Evolutionary conservation across 2,888 invertebrate species (phyloP), one percentile per base, ranked within the genome.

Genomic region (Reticulitermes lucifugus): DNA sequence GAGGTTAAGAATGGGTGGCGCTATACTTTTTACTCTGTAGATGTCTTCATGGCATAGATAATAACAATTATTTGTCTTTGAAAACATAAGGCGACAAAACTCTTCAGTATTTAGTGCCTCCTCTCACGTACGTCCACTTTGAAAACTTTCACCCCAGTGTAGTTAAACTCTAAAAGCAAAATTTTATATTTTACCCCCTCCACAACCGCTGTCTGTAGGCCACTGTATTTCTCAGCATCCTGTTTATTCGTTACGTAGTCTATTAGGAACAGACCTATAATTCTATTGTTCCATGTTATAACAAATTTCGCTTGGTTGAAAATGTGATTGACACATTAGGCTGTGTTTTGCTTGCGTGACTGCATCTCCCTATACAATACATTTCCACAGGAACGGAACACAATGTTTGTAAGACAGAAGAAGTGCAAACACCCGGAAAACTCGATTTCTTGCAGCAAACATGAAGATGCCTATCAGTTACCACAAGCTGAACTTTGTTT

Each of bases 301-400:
- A 65, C 83, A 85, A 79, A 85, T 79, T 85, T 85, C 83, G 85
- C 83, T 85, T 70, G 83, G 83, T 22, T 85, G 73, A 46, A 84
- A 77, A 46, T 79, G 65, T 85, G 85, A 84, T 84, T 59, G 83
- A 79, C 83, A 60, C 51, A 25, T 59, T 35, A 55, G n/a, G 65
- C 25, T 10, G 6, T 3, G 51, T 18, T 25, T 25, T 80, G 80
- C 60, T 80, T 80, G 80, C 80, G 80, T 80, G 80, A 60, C 60
- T 80, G 59, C 35, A 41, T 73, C 35, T 35, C 22, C 41, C 73
- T 41, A 73, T 73, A 35, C 73, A 35, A 73, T 35, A 73, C 41
- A 73, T 73, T 73, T 73, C 73, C 73, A 21, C 35, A 65, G 25
- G 12, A 65, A 65, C 2, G 65, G 65, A 65, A 65, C 65, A 25